phyloP scores from a whole-genome alignment of 2,113 vertebrate species.

The Conger conger region DNA sequence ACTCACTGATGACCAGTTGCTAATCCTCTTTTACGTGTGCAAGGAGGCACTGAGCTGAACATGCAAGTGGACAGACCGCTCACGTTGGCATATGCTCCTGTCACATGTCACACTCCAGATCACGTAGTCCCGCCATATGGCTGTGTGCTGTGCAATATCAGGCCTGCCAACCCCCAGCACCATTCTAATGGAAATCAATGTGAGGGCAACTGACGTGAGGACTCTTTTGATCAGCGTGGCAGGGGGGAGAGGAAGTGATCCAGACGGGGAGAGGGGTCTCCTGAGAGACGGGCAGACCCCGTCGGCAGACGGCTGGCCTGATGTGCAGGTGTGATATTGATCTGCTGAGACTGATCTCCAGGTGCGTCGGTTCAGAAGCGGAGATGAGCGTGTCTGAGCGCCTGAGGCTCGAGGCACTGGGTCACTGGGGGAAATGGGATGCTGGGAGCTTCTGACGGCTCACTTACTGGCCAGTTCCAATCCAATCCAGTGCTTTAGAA shows the following conservation, averaged over 20 bases:
- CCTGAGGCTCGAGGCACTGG: conserved; percentile 24
- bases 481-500: background rate
- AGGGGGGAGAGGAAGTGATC: conserved; percentile 55
- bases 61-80: conserved; percentile 15
- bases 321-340: conserved; percentile 47
- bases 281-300: conserved; percentile 55
- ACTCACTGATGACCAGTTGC: background rate
- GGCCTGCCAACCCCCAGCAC: background rate
- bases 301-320: conserved; percentile 44
- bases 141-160: background rate
- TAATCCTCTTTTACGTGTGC: background rate
- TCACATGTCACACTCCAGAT: background rate
- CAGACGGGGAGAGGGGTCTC: conserved; percentile 53
- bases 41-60: background rate
- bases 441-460: background rate
- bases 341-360: conserved; percentile 47
- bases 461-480: background rate
- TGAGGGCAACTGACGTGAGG: conserved; percentile 46
- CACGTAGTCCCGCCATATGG: background rate
- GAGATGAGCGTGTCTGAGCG: conserved; percentile 30
- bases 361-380: conserved; percentile 41
- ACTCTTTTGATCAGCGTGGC: conserved; percentile 60
- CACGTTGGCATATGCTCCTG: background rate
- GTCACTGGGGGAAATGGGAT: background rate
- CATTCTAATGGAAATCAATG: conserved; percentile 32